These are phyloP conservation scores for Formica aserva DNA, from an alignment of 2,888 invertebrate genomes.

Conservation along the genomic window DNA sequence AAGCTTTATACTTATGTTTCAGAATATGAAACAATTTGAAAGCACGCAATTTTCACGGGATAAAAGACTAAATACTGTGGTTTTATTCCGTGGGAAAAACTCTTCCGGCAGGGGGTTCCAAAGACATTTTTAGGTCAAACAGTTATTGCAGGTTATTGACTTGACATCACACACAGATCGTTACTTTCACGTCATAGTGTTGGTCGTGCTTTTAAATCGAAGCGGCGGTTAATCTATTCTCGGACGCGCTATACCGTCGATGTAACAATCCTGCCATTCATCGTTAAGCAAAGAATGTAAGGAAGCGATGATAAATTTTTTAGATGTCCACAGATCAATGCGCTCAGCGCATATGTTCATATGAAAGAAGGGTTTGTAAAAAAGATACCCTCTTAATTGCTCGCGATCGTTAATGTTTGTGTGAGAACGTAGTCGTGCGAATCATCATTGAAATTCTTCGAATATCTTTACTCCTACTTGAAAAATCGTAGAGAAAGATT, in stretches of 20 bases:
- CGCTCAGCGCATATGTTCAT: neutral
- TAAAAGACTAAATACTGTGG: neutral
- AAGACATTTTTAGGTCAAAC: constrained; percentile 73
- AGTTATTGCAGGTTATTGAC: constrained; percentile 75
- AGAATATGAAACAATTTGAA: neutral
- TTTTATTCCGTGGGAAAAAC: constrained; percentile 50
- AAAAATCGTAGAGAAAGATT: neutral
- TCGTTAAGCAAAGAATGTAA: constrained; percentile 52
- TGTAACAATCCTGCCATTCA: constrained; percentile 60
- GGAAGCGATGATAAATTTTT: constrained; percentile 47
- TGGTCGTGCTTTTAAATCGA: constrained; percentile 68
- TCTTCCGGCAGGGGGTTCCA: constrained; percentile 49
- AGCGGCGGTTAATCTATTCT: constrained; percentile 72
- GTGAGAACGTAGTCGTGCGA: too few relatives aligned
- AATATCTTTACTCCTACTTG: neutral
- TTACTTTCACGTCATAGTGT: constrained; percentile 72
- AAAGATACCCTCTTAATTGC: constrained; percentile 4
- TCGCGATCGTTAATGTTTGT: constrained; percentile 1
- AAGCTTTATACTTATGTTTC: constrained; percentile 31
- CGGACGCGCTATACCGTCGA: constrained; percentile 63
- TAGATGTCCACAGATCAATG: constrained; percentile 36
- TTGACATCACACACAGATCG: constrained; percentile 68
- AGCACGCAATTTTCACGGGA: neutral
- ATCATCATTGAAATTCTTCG: neutral
- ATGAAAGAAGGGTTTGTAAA: constrained; percentile 21